A percentile compares a stretch with the other conserved stretches of the same genome.
phyloP scores from a whole-genome alignment of 2,888 invertebrate genomes.

The Acanthosepion lycidas region DNA sequence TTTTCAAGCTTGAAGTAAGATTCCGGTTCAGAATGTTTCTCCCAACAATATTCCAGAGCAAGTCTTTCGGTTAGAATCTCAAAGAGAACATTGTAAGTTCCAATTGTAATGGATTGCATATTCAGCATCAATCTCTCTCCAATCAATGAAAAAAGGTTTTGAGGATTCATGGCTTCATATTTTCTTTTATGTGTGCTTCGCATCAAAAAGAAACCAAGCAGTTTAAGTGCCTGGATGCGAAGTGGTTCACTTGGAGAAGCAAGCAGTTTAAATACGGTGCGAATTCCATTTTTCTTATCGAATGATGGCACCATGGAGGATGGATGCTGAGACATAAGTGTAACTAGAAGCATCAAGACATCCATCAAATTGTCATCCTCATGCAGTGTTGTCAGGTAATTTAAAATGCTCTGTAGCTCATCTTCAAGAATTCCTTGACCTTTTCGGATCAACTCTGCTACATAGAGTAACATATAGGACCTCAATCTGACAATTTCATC shows the following conservation, averaged over 20 bases:
- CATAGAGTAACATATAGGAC: constrained; percentile 93
- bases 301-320: constrained; percentile 99
- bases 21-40: constrained; percentile 95
- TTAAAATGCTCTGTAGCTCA: constrained; percentile 97
- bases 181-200: constrained; percentile 99
- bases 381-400: constrained; percentile 97
- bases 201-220: constrained; percentile 97
- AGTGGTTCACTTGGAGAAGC: constrained; percentile 97
- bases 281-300: constrained; percentile 95
- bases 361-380: constrained; percentile 99
- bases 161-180: constrained; percentile 98
- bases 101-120: constrained; percentile 90
- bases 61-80: constrained; percentile 99
- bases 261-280: constrained; percentile 96
- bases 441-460: constrained; percentile 92
- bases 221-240: constrained; percentile 93
- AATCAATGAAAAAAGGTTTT: constrained; percentile 96
- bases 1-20: constrained; percentile 95
- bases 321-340: constrained; percentile 98
- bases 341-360: constrained; percentile 96
- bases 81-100: constrained; percentile 98
- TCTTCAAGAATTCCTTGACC: constrained; percentile 97
- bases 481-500: constrained; percentile 93
- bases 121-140: constrained; percentile 92
- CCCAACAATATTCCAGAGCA: constrained; percentile 93